Percentiles rank a stretch among this genome's conserved stretches.
Evolutionary conservation across 2,113 vertebrate genomes (phyloP).

Genomic region (Ageneiosus marmoratus): DNA sequence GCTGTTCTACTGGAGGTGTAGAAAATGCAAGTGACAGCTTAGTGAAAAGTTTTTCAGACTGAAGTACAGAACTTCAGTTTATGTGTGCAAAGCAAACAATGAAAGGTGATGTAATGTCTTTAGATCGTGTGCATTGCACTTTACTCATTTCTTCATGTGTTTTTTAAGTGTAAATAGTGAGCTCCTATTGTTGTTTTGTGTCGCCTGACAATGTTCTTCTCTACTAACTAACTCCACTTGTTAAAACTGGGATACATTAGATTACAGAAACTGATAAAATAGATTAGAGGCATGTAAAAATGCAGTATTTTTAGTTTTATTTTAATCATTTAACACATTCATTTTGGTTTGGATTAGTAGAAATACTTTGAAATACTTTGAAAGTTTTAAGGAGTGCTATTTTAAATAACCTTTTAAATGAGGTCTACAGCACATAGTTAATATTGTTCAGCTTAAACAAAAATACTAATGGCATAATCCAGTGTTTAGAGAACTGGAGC

Average conservation of each 20-base stretch:
- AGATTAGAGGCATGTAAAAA: not conserved
- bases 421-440: not conserved
- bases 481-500: not conserved
- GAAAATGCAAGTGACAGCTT: slow-evolving; percentile 29
- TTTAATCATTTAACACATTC: not conserved
- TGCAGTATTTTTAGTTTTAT: not conserved
- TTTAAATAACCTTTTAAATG: not conserved
- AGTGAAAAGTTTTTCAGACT: slow-evolving; percentile 8
- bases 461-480: not conserved
- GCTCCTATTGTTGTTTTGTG: not conserved
- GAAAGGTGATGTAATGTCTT: not conserved
- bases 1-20: not conserved
- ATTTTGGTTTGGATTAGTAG: not conserved
- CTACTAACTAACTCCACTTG: not conserved
- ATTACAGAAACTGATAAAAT: not conserved
- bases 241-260: not conserved
- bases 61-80: slow-evolving; percentile 20
- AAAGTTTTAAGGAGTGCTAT: not conserved
- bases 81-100: not conserved
- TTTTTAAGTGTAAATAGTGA: slow-evolving; percentile 11
- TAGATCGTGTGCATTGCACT: not conserved
- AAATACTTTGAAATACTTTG: not conserved
- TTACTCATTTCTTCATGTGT: not conserved
- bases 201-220: not conserved
- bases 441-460: not conserved